Conservation (phyloP, 2,113 vertebrate species). For the Cynoglossus semilaevis region DNA sequence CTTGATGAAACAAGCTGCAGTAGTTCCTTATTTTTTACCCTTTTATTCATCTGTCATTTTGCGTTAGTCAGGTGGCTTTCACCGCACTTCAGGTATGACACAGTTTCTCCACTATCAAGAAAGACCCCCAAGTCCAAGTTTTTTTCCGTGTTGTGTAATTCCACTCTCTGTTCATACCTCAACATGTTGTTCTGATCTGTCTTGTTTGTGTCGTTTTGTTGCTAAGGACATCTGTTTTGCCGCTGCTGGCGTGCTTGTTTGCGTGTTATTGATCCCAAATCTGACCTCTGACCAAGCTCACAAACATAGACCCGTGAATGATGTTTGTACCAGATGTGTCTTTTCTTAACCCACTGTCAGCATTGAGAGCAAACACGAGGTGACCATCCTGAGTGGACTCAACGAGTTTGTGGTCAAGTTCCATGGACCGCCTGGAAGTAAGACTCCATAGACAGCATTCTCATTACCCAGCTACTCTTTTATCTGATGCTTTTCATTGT, state of each 20-base stretch:
- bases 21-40: conserved; percentile 19
- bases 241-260: conserved; percentile 1
- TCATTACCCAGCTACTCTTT: background rate
- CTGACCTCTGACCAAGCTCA: conserved; percentile 22
- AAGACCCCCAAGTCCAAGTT: too few relatives aligned
- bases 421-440: conserved; percentile 98
- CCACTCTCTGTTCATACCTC: too few relatives aligned
- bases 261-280: conserved; percentile 12
- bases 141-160: too few relatives aligned
- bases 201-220: conserved; percentile 16
- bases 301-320: background rate
- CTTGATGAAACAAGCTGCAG: conserved; percentile 33
- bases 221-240: conserved; percentile 4
- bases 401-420: conserved; percentile 99
- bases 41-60: conserved; percentile 10
- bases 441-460: conserved; percentile 62
- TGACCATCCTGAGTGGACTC: conserved; percentile 97
- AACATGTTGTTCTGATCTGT: too few relatives aligned
- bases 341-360: conserved; percentile 79
- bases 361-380: conserved; percentile 98
- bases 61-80: conserved; percentile 11
- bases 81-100: conserved; percentile 40
- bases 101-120: conserved; percentile 6
- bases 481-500: too few relatives aligned
- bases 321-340: background rate